Conservation (phyloP, 2,113 vertebrate genomes). For the Cyprinodon brontotheroides region DNA sequence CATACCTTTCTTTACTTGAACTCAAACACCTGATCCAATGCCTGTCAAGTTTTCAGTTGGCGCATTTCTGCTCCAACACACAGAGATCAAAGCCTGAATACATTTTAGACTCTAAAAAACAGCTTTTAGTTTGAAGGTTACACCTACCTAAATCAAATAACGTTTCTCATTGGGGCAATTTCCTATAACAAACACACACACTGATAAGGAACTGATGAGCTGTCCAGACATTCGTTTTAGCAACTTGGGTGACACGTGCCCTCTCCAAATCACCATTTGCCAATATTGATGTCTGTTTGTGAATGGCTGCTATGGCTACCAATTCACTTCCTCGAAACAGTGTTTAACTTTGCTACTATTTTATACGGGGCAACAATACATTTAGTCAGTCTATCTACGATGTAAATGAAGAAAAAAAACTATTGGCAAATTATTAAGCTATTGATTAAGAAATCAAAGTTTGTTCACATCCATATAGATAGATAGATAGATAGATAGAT, state of each 20-base stretch:
- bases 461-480: not conserved
- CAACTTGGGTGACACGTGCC: slow-evolving; percentile 27
- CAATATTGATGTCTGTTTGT: slow-evolving; percentile 57
- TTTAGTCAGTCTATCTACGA: not conserved
- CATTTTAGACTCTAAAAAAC: slow-evolving; percentile 20
- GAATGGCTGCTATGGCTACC: slow-evolving; percentile 59
- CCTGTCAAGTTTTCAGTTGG: slow-evolving; percentile 42
- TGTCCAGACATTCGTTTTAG: slow-evolving; percentile 47
- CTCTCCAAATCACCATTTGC: slow-evolving; percentile 41
- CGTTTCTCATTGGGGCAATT: slow-evolving; percentile 36
- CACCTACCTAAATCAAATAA: slow-evolving; percentile 18
- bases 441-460: not conserved
- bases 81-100: slow-evolving; percentile 14
- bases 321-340: slow-evolving; percentile 30
- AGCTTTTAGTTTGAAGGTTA: slow-evolving; percentile 25
- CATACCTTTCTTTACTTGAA: slow-evolving; percentile 49
- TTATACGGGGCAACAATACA: slow-evolving; percentile 20
- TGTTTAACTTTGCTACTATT: slow-evolving; percentile 34
- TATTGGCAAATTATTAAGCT: not conserved
- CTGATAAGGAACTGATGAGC: slow-evolving; percentile 56
- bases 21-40: slow-evolving; percentile 69
- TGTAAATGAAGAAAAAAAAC: not conserved
- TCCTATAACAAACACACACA: slow-evolving; percentile 37
- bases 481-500: too few species aligned
- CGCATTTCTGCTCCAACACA: slow-evolving; percentile 24